Base-by-base conservation (phyloP, 1,140 invertebrate genomes). In the Daktulosphaira vitifoliae region DNA sequence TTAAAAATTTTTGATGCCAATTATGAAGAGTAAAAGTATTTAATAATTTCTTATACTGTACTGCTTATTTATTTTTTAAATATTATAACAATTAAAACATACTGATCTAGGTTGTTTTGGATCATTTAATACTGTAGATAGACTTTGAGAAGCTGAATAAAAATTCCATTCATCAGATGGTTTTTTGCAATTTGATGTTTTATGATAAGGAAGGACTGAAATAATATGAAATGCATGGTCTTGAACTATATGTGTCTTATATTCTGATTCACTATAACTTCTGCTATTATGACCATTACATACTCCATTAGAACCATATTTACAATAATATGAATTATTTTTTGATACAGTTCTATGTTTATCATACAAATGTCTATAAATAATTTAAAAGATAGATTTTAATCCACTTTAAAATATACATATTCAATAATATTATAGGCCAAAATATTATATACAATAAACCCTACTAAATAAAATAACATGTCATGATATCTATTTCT, bases 41-140 rank as follows among this genome's bases (percentile, higher is more conserved):
- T n/a, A n/a, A n/a, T n/a, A n/a, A n/a, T n/a, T n/a, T n/a, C n/a
- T n/a, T n/a, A n/a, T n/a, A n/a, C n/a, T n/a, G n/a, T n/a, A n/a
- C n/a, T n/a, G n/a, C n/a, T n/a, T n/a, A n/a, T n/a, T n/a, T n/a
- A n/a, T n/a, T n/a, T n/a, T n/a, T n/a, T n/a, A n/a, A 5, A 48
- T 54, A 15, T 33, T 8, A 49, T 48, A 65, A 62, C 23, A 46
- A 1, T 16, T 46, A 39, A 15, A 68, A 75, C 71, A 69, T 71
- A 81, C 85, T 73, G 89, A 89, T 76, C 91, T 92, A 59, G 90
- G 87, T 70, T 86, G 85, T 51, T 87, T 85, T 0, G 96, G 96
- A 79, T 99, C 95, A 78, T 97, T 96, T 25, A 99, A 80, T 64
- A 96, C 92, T 53, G 95, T 92, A 22, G 96, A 90, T 68, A 99